Evolutionary conservation across 2,888 invertebrate species (phyloP).

Genomic region (Osmoderma eremita): DNA sequence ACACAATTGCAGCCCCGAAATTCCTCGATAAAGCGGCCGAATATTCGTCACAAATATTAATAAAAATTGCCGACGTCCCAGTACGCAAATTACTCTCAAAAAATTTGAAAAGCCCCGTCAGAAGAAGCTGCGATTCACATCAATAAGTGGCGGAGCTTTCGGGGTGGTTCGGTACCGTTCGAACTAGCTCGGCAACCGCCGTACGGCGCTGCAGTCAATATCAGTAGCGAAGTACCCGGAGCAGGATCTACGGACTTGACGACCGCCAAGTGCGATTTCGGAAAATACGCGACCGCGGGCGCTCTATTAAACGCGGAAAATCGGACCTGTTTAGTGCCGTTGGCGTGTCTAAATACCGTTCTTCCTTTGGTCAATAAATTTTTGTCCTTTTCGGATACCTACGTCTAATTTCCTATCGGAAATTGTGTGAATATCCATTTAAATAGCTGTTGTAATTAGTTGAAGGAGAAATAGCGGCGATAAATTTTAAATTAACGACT

Average conservation of each 20-base stretch:
- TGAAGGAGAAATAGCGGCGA: neutral
- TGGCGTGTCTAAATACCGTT: too few species aligned
- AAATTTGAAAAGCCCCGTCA: constrained; percentile 40
- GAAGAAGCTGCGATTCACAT: constrained; percentile 50
- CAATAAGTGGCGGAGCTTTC: constrained; percentile 51
- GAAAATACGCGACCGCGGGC: constrained; percentile 21
- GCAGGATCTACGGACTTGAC: constrained; percentile 45
- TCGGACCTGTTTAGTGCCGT: too few species aligned
- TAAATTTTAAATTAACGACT: too few species aligned
- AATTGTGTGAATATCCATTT: neutral
- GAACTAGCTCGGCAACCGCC: constrained; percentile 46
- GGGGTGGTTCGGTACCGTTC: constrained; percentile 45
- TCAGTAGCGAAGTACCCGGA: constrained; percentile 46
- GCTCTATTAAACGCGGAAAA: too few species aligned
- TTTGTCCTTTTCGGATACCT: too few species aligned
- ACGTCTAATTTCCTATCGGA: too few species aligned
- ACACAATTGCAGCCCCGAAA: too few species aligned
- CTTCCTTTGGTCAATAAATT: too few species aligned
- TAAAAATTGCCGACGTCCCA: constrained; percentile 1
- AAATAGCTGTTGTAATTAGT: neutral
- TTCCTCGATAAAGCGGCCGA: neutral
- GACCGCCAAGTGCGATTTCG: constrained; percentile 27
- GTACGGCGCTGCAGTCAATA: constrained; percentile 53
- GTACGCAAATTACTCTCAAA: constrained; percentile 30
- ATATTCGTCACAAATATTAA: constrained; percentile 10